Percentiles rank a stretch among this genome's conserved stretches.
Conservation (phyloP, 1,140 invertebrate species). For the Epicauta chinensis region DNA sequence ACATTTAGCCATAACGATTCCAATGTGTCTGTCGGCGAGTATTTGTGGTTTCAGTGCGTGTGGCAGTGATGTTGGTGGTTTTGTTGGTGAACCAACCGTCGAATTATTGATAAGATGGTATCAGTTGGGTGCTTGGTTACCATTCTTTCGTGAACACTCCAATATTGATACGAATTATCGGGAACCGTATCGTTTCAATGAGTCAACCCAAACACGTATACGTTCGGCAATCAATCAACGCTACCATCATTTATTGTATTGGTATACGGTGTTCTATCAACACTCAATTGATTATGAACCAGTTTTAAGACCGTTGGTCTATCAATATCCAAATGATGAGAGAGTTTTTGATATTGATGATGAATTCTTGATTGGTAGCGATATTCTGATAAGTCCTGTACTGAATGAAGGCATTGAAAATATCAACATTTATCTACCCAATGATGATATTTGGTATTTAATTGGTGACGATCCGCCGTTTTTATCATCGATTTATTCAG, state of each 20-base stretch:
- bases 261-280: constrained; percentile 94
- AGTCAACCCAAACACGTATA: constrained; percentile 65
- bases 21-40: constrained; percentile 6
- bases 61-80: constrained; percentile 94
- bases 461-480: no score
- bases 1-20: constrained; percentile 49
- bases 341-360: constrained; percentile 77
- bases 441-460: constrained; percentile 79
- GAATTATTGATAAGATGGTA: constrained; percentile 93
- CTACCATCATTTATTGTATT: constrained; percentile 83
- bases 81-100: constrained; percentile 88
- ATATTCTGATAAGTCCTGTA: constrained; percentile 78
- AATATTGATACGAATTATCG: constrained; percentile 85
- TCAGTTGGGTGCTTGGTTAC: constrained; percentile 55
- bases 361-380: constrained; percentile 60
- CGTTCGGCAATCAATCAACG: constrained; percentile 70
- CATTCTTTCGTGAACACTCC: constrained; percentile 55
- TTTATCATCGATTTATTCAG: constrained; percentile 28
- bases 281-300: constrained; percentile 65
- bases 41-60: constrained; percentile 76
- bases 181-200: constrained; percentile 90
- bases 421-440: constrained; percentile 84
- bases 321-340: constrained; percentile 78
- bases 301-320: constrained; percentile 83
- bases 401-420: constrained; percentile 64